These are phyloP conservation scores for Geotrupes spiniger DNA, from an alignment of 2,888 invertebrate genomes.

Conservation along the genomic window DNA sequence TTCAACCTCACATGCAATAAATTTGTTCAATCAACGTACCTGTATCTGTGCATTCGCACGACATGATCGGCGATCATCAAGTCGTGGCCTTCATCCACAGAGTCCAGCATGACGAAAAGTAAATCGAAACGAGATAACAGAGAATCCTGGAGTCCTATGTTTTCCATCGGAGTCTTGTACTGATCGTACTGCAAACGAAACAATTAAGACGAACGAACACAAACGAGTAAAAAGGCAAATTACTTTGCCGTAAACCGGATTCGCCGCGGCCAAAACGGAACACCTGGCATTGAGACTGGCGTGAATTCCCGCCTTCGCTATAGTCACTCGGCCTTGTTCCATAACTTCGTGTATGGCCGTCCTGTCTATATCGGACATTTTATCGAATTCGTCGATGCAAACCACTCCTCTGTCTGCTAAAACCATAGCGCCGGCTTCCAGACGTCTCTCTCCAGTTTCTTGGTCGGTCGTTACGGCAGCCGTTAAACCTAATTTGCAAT, in stretches of 20 bases:
- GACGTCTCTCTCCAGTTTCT: constrained; percentile 71
- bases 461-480: constrained; percentile 97
- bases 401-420: constrained; percentile 97
- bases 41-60: constrained; percentile 93
- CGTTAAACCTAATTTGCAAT: constrained; percentile 94
- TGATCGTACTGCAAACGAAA: constrained; percentile 80
- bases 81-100: constrained; percentile 87
- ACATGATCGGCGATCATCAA: constrained; percentile 94
- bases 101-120: constrained; percentile 94
- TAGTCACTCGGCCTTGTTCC: constrained; percentile 98
- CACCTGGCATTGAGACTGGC: constrained; percentile 96
- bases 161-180: constrained; percentile 99
- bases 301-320: constrained; percentile 98
- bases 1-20: too few relatives aligned
- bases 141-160: constrained; percentile 97
- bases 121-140: constrained; percentile 96
- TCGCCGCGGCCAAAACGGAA: constrained; percentile 98
- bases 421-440: constrained; percentile 99
- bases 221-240: constrained; percentile 36
- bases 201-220: not conserved
- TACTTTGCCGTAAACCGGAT: constrained; percentile 95
- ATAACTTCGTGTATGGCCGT: constrained; percentile 99
- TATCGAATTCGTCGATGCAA: constrained; percentile 97
- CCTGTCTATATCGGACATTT: constrained; percentile 98
- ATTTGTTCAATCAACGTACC: constrained; percentile 54